A percentile compares a stretch with the other conserved stretches of the same genome.
phyloP scores from a whole-genome alignment of 2,113 vertebrate species.

The Glaucomys volans region DNA sequence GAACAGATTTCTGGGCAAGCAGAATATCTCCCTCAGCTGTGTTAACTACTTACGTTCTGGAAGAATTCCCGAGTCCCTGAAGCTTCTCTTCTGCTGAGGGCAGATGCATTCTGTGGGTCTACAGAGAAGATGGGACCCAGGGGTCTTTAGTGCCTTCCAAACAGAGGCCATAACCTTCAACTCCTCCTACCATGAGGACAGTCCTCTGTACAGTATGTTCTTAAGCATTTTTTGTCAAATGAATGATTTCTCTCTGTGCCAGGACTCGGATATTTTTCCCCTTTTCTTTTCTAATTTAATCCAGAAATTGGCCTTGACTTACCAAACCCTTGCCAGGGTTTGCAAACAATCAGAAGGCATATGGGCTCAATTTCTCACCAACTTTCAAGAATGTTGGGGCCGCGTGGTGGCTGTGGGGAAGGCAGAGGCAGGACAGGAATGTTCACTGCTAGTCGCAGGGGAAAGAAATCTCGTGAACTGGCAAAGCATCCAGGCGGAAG shows the following conservation, averaged over 20 bases:
- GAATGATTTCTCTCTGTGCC: conserved; percentile 69
- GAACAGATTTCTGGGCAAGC: not conserved
- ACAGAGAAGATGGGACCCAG: accelerated
- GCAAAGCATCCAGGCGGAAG: not conserved
- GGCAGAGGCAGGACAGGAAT: not conserved
- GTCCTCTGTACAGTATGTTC: conserved; percentile 42
- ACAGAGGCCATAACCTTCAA: not conserved
- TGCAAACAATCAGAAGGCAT: conserved; percentile 69
- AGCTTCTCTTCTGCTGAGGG: not conserved
- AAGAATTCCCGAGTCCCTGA: not conserved
- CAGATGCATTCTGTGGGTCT: not conserved
- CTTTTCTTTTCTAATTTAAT: conserved; percentile 78
- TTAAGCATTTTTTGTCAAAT: conserved; percentile 48
- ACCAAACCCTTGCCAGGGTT: conserved; percentile 72
- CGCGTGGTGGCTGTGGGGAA: not conserved
- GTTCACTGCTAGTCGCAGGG: not conserved
- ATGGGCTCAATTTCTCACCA: conserved; percentile 44
- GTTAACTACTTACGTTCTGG: not conserved
- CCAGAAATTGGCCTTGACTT: conserved; percentile 77
- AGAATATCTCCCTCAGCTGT: not conserved
- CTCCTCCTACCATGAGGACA: not conserved
- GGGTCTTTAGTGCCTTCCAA: not conserved
- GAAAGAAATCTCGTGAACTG: not conserved
- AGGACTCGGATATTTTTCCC: conserved; percentile 59
- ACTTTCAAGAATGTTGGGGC: conserved; percentile 56